Evolutionary conservation across 2,113 vertebrate species (phyloP).

Genomic region (Siphamia tubifer): DNA sequence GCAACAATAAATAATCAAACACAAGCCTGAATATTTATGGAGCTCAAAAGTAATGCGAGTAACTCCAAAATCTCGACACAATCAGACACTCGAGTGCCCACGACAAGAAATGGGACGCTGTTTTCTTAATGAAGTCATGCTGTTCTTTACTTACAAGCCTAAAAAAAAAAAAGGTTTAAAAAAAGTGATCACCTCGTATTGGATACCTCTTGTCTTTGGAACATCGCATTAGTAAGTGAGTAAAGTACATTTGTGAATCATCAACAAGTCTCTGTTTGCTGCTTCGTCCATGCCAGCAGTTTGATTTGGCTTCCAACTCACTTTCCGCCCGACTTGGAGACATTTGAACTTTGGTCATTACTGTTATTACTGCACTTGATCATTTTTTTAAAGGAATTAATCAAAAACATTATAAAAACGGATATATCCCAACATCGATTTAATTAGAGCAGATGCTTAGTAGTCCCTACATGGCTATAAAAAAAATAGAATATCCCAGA

Average conservation of each 20-base stretch:
- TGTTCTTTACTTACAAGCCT: conserved; percentile 35
- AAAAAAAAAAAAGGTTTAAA: too few relatives aligned
- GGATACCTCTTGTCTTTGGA: conserved; percentile 31
- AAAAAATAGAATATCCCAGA: not conserved
- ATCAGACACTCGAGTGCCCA: not conserved
- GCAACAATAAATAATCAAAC: not conserved
- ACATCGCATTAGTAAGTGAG: conserved; percentile 55
- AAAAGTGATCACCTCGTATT: conserved; percentile 36
- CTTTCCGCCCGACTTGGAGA: not conserved
- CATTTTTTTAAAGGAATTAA: not conserved
- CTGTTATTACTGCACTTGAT: not conserved
- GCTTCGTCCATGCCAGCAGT: conserved; percentile 12
- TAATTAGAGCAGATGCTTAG: not conserved
- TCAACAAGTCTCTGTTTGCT: conserved; percentile 26
- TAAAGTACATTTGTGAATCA: conserved; percentile 69
- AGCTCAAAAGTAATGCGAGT: not conserved
- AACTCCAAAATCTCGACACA: not conserved
- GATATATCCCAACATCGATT: not conserved
- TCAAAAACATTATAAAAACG: not conserved
- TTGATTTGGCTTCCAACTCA: conserved; percentile 25
- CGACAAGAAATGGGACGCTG: conserved; percentile 16
- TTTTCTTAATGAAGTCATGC: conserved; percentile 10
- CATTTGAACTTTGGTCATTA: not conserved
- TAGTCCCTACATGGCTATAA: not conserved
- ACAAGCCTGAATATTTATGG: not conserved